phyloP scores from a whole-genome alignment of 1,140 invertebrate genomes.

The Lucilia cuprina region DNA sequence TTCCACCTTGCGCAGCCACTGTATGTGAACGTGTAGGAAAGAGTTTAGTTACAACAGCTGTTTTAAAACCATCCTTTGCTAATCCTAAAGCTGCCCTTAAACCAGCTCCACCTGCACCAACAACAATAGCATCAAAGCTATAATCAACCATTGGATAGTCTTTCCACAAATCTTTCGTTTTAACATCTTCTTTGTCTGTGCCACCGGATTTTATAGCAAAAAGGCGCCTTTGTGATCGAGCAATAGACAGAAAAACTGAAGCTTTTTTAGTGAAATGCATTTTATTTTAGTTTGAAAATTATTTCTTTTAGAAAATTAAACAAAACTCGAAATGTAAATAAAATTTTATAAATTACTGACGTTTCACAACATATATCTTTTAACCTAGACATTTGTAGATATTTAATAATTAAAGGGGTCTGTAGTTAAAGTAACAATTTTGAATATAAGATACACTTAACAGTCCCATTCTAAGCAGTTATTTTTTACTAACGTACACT shows the following conservation, averaged over 20 bases:
- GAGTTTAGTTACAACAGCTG: constrained; percentile 91
- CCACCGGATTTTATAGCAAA: background rate
- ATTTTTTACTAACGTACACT: too few relatives aligned
- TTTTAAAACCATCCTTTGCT: constrained; percentile 89
- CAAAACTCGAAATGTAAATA: too few relatives aligned
- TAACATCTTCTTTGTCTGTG: background rate
- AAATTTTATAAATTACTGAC: too few relatives aligned
- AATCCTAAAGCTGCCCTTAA: constrained; percentile 89
- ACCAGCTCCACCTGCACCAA: constrained; percentile 92
- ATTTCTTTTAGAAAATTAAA: too few relatives aligned
- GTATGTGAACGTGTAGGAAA: constrained; percentile 93
- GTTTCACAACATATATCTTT: too few relatives aligned
- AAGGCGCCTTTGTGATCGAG: background rate
- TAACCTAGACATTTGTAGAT: too few relatives aligned
- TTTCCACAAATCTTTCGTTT: background rate
- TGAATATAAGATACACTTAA: too few relatives aligned
- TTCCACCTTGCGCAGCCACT: constrained; percentile 92
- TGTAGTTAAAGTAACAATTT: too few relatives aligned
- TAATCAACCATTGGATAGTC: constrained; percentile 70
- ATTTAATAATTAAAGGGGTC: too few relatives aligned
- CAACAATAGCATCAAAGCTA: constrained; percentile 90
- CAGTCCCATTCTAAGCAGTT: too few relatives aligned
- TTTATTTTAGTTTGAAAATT: too few relatives aligned
- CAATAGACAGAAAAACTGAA: background rate
- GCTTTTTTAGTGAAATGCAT: too few relatives aligned